Percentiles rank a stretch among this genome's conserved stretches.
These are phyloP conservation scores for Dermolepida albohirtum DNA, from an alignment of 2,888 invertebrate genomes.

Conservation along the genomic window DNA sequence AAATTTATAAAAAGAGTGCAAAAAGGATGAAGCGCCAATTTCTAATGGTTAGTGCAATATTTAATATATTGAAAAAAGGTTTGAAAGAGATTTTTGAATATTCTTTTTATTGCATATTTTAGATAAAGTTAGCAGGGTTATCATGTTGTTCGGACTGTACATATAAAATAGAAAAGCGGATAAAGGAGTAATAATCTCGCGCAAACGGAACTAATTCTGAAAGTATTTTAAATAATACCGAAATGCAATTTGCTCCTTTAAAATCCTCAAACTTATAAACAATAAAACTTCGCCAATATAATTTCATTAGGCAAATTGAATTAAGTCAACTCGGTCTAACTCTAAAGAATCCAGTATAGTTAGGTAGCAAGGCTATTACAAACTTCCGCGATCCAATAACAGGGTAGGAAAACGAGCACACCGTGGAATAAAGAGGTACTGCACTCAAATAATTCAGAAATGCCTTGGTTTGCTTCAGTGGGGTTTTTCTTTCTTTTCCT, in stretches of 20 bases:
- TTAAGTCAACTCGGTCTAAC: constrained; percentile 12
- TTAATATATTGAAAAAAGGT: no score
- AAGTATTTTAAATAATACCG: constrained; percentile 13
- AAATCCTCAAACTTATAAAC: constrained; percentile 27
- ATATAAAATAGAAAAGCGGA: no score
- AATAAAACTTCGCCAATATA: constrained; percentile 36
- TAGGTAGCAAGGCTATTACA: not conserved
- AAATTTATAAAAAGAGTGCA: no score
- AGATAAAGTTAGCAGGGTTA: no score
- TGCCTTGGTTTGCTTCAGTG: constrained; percentile 7
- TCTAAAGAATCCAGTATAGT: constrained; percentile 3
- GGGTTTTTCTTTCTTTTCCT: not conserved
- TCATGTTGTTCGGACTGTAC: no score
- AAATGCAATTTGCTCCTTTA: constrained; percentile 23
- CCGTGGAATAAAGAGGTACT: constrained; percentile 6
- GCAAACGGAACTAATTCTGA: not conserved
- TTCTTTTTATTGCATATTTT: no score
- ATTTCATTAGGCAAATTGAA: constrained; percentile 36
- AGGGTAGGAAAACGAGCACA: constrained; percentile 10
- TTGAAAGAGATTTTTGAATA: no score
- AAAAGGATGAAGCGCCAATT: no score
- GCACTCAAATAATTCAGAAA: constrained; percentile 11
- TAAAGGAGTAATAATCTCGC: not conserved
- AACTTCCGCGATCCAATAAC: constrained; percentile 25
- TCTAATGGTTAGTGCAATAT: no score